Base-by-base conservation (phyloP, 2,113 vertebrate species). In the Proterorhinus semilunaris region DNA sequence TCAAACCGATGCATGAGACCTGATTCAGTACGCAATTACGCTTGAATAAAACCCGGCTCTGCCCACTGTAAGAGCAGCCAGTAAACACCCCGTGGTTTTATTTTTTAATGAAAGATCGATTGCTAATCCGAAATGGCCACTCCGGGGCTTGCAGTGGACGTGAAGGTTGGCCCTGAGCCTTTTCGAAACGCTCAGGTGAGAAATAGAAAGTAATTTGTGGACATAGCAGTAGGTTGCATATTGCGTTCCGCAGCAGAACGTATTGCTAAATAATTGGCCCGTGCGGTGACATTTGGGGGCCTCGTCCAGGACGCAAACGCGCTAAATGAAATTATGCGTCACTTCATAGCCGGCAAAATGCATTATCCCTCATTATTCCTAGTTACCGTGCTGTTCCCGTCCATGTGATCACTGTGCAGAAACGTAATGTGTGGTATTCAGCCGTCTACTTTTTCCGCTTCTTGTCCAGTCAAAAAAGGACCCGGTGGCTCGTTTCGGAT, bases 11-110 rank as follows among this genome's bases (percentile, higher is more conserved):
- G 58, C 75, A 75, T 70, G 62, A 50, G 69, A 36, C n/a, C 65
- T 70, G 75, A 80, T 82, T 86, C 49, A 83, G 57, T 27, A 52
- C 48, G 45, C 69, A 71, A 79, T 79, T 82, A 83, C 69, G 73
- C 72, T 45, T 53, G 68, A 73, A 69, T 81, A 73, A 74, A 71
- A 68, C 75, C 62, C 27, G 27, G 44, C 65, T 72, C 55, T 16
- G 65, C n/a, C 42, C 44, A 61, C 58, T 61, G 58, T 68, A 16
- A 55, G 71, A 36, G 8, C 62, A 51, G 49, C 52, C 63, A 36
- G 49, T 52, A 68, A 76, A 78, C 62, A 42, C n/a, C 46, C 15
- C 54, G 49, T 0, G 9, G 21, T 43, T 27, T 72, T 72, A 72
- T 76, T 75, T 36, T 75, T 66, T 52, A 43, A 52, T 54, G 49